Conservation (phyloP, 2,113 vertebrate genomes). For the Paramormyrops kingsleyae region DNA sequence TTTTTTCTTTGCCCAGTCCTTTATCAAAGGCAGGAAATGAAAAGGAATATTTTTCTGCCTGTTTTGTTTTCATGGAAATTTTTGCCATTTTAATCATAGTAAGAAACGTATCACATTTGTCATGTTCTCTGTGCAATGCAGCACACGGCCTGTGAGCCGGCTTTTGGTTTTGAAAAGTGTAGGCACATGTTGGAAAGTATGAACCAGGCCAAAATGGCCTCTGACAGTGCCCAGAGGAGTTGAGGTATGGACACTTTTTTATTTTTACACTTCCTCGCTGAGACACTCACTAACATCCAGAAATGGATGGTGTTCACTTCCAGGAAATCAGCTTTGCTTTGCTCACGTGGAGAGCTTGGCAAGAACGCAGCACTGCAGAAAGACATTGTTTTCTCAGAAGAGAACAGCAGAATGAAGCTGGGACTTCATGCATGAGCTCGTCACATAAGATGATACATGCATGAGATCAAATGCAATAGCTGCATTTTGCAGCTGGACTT, state of each 20-base stretch:
- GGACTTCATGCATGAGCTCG: background rate
- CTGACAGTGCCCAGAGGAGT: constrained; percentile 12
- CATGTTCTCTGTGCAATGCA: constrained; percentile 13
- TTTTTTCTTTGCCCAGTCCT: background rate
- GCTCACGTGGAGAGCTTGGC: background rate
- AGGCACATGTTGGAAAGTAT: constrained; percentile 13
- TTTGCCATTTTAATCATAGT: constrained; percentile 20
- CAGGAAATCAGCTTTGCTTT: constrained; percentile 29
- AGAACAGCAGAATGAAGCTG: background rate
- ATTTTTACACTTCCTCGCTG: constrained; percentile 16
- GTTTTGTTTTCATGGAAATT: background rate
- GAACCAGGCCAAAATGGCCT: constrained; percentile 19
- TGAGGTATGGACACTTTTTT: constrained; percentile 21
- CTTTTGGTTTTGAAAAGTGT: constrained; percentile 7
- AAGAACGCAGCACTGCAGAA: background rate
- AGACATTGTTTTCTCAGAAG: background rate
- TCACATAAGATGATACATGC: background rate
- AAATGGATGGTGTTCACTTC: constrained; percentile 3
- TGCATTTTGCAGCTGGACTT: background rate
- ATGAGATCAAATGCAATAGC: background rate
- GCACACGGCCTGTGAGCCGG: constrained; percentile 23
- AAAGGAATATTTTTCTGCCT: background rate
- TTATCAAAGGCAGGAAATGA: background rate
- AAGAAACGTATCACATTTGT: constrained; percentile 13
- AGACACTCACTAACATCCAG: background rate